Conservation (phyloP, 2,888 invertebrate genomes). For the Silvanus unidentatus region DNA sequence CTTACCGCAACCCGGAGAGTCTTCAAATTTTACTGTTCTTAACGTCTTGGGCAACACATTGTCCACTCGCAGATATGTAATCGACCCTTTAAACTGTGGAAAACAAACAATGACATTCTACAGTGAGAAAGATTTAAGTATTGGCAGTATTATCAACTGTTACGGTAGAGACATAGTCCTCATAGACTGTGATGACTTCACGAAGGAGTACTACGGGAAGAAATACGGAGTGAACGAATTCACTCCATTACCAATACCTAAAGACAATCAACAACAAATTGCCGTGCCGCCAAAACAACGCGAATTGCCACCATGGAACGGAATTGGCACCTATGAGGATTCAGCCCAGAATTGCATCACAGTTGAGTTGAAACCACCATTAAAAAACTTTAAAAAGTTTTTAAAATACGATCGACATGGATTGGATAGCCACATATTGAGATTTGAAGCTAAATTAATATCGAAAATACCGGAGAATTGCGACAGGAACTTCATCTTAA, state of each 20-base stretch:
- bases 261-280: conserved; percentile 31
- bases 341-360: conserved; percentile 81
- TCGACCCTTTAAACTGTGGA: conserved; percentile 55
- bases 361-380: conserved; percentile 72
- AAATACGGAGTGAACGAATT: conserved; percentile 56
- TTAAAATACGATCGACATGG: conserved; percentile 68
- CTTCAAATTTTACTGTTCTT: conserved; percentile 51
- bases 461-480: conserved; percentile 62
- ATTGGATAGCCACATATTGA: conserved; percentile 67
- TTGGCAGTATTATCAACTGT: conserved; percentile 71
- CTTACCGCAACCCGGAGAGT: conserved; percentile 48
- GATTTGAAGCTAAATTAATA: conserved; percentile 73
- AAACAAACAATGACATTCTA: conserved; percentile 50
- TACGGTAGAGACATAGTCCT: conserved; percentile 76
- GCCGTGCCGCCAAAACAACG: conserved; percentile 41
- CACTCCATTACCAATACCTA: conserved; percentile 53
- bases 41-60: conserved; percentile 58
- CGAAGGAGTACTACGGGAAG: conserved; percentile 71
- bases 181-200: conserved; percentile 79
- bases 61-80: conserved; percentile 51
- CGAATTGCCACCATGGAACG: conserved; percentile 80
- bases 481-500: conserved; percentile 70
- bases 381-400: conserved; percentile 73
- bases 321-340: conserved; percentile 84
- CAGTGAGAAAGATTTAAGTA: conserved; percentile 69